Conservation (phyloP, 2,113 vertebrate genomes). For the Talpa occidentalis region DNA sequence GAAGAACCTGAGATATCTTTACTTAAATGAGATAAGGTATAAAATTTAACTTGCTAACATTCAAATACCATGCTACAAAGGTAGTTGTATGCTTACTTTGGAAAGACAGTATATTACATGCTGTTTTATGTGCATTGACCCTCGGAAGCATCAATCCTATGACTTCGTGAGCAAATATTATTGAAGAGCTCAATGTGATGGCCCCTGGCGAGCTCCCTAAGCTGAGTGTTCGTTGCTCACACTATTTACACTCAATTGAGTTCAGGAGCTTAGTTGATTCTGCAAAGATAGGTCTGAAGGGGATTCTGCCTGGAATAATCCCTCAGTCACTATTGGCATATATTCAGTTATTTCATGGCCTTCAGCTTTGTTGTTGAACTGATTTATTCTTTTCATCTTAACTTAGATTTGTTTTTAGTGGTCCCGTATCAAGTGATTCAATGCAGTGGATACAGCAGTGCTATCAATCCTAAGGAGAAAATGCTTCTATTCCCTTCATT, state of each 20-base stretch:
- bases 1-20: background rate
- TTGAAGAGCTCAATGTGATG: background rate
- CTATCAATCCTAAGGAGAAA: conserved; percentile 18
- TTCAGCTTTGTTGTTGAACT: conserved; percentile 28
- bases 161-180: background rate
- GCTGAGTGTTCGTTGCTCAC: background rate
- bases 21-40: background rate
- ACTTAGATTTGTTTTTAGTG: conserved; percentile 46
- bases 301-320: background rate
- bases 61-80: background rate
- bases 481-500: background rate
- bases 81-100: background rate
- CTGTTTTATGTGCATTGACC: background rate
- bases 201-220: background rate
- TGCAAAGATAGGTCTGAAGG: background rate
- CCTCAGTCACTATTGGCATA: background rate
- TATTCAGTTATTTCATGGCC: background rate
- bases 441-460: background rate
- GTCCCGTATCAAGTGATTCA: conserved; percentile 39
- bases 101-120: background rate
- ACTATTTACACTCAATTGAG: background rate
- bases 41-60: background rate
- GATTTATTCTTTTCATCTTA: conserved; percentile 48
- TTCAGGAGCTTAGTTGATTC: conserved; percentile 26
- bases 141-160: conserved; percentile 20